Base-by-base conservation (phyloP, 2,888 invertebrate species). In the Drosophila ustulata region DNA sequence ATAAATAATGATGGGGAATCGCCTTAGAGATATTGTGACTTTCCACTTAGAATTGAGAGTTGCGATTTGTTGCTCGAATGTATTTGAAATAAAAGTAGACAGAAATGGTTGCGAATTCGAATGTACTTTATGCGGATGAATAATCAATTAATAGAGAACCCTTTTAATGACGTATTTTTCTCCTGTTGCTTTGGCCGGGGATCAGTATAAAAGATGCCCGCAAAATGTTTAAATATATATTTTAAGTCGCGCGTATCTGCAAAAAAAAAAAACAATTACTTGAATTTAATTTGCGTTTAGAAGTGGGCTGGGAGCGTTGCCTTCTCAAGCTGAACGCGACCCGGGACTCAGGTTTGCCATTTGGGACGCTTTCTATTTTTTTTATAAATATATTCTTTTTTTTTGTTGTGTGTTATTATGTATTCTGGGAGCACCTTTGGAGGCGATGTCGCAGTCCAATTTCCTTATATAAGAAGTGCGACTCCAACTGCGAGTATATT, bases 401-500 rank as follows among this genome's bases (percentile, higher is more conserved):
- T 13, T 4, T 37, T 9, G n/a, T 34, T 34, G 34, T n/a, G 18
- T 37, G 5, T 41, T 41, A 41, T 41, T 18, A 41, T 41, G 18
- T 41, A 41, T 41, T 18, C 39, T 18, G 13, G 13, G 39, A n/a
- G 39, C 39, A 41, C 45, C 45, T 25, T 13, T 43, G 23, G 43
- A 23, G 30, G 45, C n/a, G 5, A n/a, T 46, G 52, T 41, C 45
- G 18, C 58, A 51, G 23, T 66, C 43, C 28, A 63, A 51, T 53
- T 63, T 71, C 65, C 9, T 5, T 41, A 1, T 5, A 41, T 13
- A 18, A 41, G 13, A 41, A 41, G 39, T 39, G 39, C 39, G 39
- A 41, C 39, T 41, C 39, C 13, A 41, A 41, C 18, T 41, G 39
- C 13, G 39, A 7, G 66, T 69, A 74, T 82, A 78, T 82, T 73